These are phyloP conservation scores for Nomada ruficornis DNA, from an alignment of 2,888 invertebrate genomes.

Conservation along the genomic window DNA sequence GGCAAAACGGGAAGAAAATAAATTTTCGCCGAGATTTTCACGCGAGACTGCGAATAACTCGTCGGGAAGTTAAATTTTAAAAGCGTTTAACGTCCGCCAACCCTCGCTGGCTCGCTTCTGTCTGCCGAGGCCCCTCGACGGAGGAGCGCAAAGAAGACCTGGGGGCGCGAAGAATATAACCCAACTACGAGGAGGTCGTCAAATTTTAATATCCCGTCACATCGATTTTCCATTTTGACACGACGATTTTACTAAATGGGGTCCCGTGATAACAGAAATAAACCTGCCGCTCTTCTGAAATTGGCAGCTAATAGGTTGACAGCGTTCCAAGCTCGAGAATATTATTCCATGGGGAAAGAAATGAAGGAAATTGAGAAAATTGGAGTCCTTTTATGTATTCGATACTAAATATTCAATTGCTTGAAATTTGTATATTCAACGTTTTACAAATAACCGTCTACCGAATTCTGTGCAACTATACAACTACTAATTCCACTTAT, in stretches of 20 bases:
- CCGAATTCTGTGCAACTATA: no score
- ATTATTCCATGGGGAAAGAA: neutral
- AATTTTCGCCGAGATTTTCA: conserved; percentile 68
- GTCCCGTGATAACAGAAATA: neutral
- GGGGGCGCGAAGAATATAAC: conserved; percentile 65
- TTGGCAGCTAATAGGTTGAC: neutral
- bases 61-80: conserved; percentile 74
- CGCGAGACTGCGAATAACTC: conserved; percentile 52
- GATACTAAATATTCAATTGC: no score
- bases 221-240: conserved; percentile 58
- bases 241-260: conserved; percentile 19
- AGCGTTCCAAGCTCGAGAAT: neutral
- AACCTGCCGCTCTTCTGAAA: neutral
- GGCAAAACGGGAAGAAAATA: conserved; percentile 50
- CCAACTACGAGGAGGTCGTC: conserved; percentile 68
- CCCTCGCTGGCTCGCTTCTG: conserved; percentile 64
- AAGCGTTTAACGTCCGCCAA: conserved; percentile 72
- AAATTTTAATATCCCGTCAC: conserved; percentile 76
- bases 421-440: no score
- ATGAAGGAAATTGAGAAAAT: neutral
- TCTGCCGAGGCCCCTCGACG: conserved; percentile 45
- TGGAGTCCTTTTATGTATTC: neutral
- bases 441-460: no score
- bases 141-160: conserved; percentile 49
- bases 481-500: no score